Percentiles rank a stretch among this genome's conserved stretches.
Evolutionary conservation across 2,888 invertebrate genomes (phyloP).

Genomic region (Prenolepis imparis): DNA sequence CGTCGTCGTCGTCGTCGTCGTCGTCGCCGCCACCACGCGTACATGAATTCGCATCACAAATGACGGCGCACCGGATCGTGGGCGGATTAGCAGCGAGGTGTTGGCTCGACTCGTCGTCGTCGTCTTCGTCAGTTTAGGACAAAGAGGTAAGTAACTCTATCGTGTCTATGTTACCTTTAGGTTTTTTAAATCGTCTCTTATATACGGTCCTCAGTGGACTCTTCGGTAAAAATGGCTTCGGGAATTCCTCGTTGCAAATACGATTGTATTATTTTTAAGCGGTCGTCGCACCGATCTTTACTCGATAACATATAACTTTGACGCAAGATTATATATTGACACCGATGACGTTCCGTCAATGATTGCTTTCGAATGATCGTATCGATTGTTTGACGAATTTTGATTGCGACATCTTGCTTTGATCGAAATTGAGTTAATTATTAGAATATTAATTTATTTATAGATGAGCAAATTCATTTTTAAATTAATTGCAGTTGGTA

Average conservation of each 20-base stretch:
- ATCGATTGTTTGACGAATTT: background rate
- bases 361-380: background rate
- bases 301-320: constrained; percentile 41
- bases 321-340: background rate
- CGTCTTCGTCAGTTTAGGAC: constrained; percentile 63
- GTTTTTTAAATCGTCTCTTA: constrained; percentile 25
- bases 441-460: background rate
- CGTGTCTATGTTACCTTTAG: background rate
- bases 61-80: constrained; percentile 69
- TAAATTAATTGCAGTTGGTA: background rate
- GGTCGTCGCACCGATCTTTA: constrained; percentile 40
- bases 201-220: constrained; percentile 64
- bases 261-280: constrained; percentile 23
- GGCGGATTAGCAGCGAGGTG: constrained; percentile 66
- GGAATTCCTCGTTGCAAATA: constrained; percentile 30
- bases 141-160: constrained; percentile 61
- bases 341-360: background rate
- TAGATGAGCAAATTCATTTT: background rate
- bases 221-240: constrained; percentile 72
- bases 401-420: background rate
- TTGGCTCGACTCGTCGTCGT: constrained; percentile 67
- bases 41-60: constrained; percentile 69
- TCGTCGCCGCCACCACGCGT: constrained; percentile 57
- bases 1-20: background rate
- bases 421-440: background rate